A percentile compares a stretch with the other conserved stretches of the same genome.
These are phyloP conservation scores for Panopea generosa DNA, from an alignment of 2,888 invertebrate genomes.

Conservation along the genomic window DNA sequence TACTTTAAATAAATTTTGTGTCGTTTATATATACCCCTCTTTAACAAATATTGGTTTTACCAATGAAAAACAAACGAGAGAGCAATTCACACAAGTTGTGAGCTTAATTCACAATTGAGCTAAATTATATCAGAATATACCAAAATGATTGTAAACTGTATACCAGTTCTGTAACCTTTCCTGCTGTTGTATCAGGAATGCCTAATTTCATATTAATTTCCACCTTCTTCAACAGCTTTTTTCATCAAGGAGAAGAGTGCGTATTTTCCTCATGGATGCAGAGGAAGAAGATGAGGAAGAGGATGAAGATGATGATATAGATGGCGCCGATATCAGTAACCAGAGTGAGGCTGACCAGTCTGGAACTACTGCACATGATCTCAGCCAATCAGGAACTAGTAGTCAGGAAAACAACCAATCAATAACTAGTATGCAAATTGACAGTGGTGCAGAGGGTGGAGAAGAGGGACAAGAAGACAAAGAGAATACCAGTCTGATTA, in stretches of 20 bases:
- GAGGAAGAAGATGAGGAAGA: slow-evolving; percentile 96
- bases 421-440: slow-evolving; percentile 47
- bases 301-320: slow-evolving; percentile 66
- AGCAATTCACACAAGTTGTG: no score
- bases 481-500: slow-evolving; percentile 66
- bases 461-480: slow-evolving; percentile 73
- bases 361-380: slow-evolving; percentile 31
- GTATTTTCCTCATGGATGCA: slow-evolving; percentile 96
- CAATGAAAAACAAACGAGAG: no score
- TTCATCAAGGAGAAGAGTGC: slow-evolving; percentile 91
- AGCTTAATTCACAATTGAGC: no score
- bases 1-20: no score
- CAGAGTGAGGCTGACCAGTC: slow-evolving; percentile 64
- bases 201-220: no score
- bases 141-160: no score
- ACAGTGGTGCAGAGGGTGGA: slow-evolving; percentile 27
- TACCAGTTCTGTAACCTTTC: no score
- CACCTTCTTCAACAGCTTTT: slow-evolving; percentile 87
- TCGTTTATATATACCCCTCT: no score
- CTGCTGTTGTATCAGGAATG: no score
- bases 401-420: slow-evolving; percentile 55
- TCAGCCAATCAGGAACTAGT: slow-evolving; percentile 58
- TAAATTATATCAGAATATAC: no score
- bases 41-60: no score
- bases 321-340: slow-evolving; percentile 62